Evolutionary conservation across 2,888 invertebrate genomes (phyloP), one percentile per base, ranked within the genome.

Genomic region (Trichogramma dendrolimi): DNA sequence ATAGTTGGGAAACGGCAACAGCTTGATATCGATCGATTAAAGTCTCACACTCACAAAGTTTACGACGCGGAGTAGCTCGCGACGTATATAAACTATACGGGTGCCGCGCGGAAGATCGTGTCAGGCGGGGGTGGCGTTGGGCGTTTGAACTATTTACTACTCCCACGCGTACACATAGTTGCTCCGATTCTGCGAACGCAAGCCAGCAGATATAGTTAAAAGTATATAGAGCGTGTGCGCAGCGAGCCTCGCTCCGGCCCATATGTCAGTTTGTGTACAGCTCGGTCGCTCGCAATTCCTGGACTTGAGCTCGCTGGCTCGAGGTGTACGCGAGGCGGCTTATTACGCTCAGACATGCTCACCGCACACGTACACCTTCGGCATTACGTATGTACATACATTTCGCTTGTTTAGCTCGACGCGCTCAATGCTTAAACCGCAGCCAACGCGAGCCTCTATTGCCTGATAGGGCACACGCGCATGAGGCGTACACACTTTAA

Each of bases 71-170:
- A 53, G 59, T 48, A 38, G 41, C 57, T 62, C 62, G 62, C 59
- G 58, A 64, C 55, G 61, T 62, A 60, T 55, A 60, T 55, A 64
- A 62, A 64, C 60, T 58, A 58, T 61, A 61, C 52, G 63, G 60
- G 56, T 62, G 62, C 60, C 60, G 58, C 64, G n/a, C 48, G 48
- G 62, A 65, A 65, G 65, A 65, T 65, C 53, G 62, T 65, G 65
- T 65, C 65, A 65, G 62, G 58, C 58, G 58, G 62, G 60, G 65
- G 55, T 27, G 3, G 27, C 27, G 27, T 27, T 27, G 27, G 27
- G 27, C 27, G 27, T 54, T 59, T 58, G 53, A 60, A 65, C 60
- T 62, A 65, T 65, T 65, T 62, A 65, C 65, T 58, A 55, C 58
- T 55, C 52, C 27, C 38, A 59, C 53, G 11, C n/a, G 59, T 58